Evolutionary conservation across 2,888 invertebrate genomes (phyloP).

Genomic region (Spodoptera picta): DNA sequence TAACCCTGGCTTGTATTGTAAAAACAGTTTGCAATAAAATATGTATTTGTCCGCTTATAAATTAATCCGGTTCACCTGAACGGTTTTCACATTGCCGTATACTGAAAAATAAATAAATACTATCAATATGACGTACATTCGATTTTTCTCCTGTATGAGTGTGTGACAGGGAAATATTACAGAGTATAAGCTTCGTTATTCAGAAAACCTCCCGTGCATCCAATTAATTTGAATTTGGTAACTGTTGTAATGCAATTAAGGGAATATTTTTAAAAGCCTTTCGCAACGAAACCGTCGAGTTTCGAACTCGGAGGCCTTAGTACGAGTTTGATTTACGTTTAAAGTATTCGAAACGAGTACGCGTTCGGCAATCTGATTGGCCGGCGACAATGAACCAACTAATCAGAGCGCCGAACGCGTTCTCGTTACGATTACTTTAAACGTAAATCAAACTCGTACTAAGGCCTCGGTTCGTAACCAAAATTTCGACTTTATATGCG

Average conservation of each 20-base stretch:
- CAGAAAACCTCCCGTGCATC: conserved; percentile 30
- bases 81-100: conserved; percentile 64
- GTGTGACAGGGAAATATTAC: conserved; percentile 53
- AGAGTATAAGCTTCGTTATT: conserved; percentile 44
- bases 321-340: no score
- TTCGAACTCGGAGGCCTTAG: no score
- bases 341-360: no score
- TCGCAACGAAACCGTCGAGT: conserved; percentile 16
- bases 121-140: conserved; percentile 56
- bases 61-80: conserved; percentile 47
- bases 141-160: conserved; percentile 50
- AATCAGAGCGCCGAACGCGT: no score
- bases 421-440: no score
- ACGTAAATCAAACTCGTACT: no score
- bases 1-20: neutral
- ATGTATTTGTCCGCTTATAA: conserved; percentile 31
- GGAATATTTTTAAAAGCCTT: conserved; percentile 48
- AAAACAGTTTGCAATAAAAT: conserved; percentile 6
- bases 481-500: neutral
- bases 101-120: conserved; percentile 69
- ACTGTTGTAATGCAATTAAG: conserved; percentile 47
- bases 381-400: no score
- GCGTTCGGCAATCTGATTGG: no score
- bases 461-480: neutral
- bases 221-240: conserved; percentile 55